These are phyloP conservation scores for Protonibea diacanthus DNA, from an alignment of 2,797 vertebrate genomes.

Conservation along the genomic window DNA sequence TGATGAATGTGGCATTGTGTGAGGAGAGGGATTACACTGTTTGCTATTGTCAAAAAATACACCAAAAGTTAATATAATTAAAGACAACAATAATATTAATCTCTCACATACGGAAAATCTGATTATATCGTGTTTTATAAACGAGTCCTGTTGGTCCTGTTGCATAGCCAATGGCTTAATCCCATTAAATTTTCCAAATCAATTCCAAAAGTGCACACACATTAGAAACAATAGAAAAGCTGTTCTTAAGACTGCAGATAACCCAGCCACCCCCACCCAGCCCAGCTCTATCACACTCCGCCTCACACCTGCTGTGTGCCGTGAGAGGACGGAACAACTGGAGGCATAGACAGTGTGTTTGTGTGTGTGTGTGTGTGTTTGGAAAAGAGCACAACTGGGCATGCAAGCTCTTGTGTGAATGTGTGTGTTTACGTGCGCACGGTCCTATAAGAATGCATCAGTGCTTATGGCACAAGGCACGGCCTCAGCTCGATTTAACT, in stretches of 20 bases:
- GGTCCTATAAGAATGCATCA: conserved; percentile 67
- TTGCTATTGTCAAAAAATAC: conserved; percentile 23
- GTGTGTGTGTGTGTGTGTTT: conserved; percentile 34
- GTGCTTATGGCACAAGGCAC: conserved; percentile 74
- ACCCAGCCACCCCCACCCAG: conserved; percentile 40
- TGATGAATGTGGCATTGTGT: conserved; percentile 14
- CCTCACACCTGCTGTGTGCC: conserved; percentile 85
- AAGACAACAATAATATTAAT: conserved; percentile 15
- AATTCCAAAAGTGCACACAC: conserved; percentile 61
- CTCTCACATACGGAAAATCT: conserved; percentile 17
- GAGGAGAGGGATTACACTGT: conserved; percentile 18
- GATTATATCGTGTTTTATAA: conserved; percentile 29
- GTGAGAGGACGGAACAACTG: conserved; percentile 86
- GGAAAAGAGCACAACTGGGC: conserved; percentile 63
- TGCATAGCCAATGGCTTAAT: conserved; percentile 55
- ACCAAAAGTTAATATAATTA: neutral
- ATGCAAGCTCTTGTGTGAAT: conserved; percentile 52
- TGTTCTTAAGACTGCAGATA: conserved; percentile 74
- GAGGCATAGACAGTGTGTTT: conserved; percentile 56
- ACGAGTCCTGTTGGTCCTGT: conserved; percentile 17
- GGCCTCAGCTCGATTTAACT: conserved; percentile 81
- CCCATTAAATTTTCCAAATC: conserved; percentile 71
- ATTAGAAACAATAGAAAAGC: conserved; percentile 83
- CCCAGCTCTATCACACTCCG: conserved; percentile 54
- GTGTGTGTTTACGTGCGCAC: conserved; percentile 56